Percentiles rank a stretch among this genome's conserved stretches.
Evolutionary conservation across 1,140 invertebrate species (phyloP).

Genomic region (Nixonia krombeini): DNA sequence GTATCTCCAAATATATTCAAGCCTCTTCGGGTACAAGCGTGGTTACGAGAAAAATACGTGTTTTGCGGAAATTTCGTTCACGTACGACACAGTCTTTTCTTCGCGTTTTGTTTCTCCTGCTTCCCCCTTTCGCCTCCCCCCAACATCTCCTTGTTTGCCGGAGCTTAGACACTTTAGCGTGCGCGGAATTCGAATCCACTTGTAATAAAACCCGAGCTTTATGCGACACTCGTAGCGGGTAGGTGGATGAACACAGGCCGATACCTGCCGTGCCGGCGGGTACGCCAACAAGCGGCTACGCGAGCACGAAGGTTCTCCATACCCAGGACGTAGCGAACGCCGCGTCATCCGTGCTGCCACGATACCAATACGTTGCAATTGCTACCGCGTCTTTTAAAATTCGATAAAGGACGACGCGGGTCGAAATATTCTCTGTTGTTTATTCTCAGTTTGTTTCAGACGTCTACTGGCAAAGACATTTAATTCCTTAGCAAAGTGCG

Average conservation of each 20-base stretch:
- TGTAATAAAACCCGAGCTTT: slow-evolving; percentile 71
- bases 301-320: slow-evolving; percentile 13
- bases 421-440: too few species aligned
- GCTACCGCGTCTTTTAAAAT: slow-evolving; percentile 49
- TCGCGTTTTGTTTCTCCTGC: slow-evolving; percentile 40
- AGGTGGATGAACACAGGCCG: slow-evolving; percentile 20
- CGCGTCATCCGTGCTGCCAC: slow-evolving; percentile 24
- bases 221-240: slow-evolving; percentile 59
- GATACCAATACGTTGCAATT: slow-evolving; percentile 62
- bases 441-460: too few species aligned
- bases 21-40: slow-evolving; percentile 25
- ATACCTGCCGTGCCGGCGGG: slow-evolving; percentile 23
- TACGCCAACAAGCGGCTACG: slow-evolving; percentile 19
- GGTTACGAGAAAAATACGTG: slow-evolving; percentile 39
- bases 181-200: slow-evolving; percentile 70
- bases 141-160: slow-evolving; percentile 12
- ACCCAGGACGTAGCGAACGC: slow-evolving; percentile 13
- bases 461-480: neutral
- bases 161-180: slow-evolving; percentile 42
- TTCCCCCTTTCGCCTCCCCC: slow-evolving; percentile 16
- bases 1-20: slow-evolving; percentile 42
- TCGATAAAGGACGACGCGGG: too few species aligned
- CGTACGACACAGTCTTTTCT: slow-evolving; percentile 37
- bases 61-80: slow-evolving; percentile 47
- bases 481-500: too few species aligned